Base-by-base conservation (phyloP, 2,888 invertebrate genomes). In the Torymus aiolomorphi region DNA sequence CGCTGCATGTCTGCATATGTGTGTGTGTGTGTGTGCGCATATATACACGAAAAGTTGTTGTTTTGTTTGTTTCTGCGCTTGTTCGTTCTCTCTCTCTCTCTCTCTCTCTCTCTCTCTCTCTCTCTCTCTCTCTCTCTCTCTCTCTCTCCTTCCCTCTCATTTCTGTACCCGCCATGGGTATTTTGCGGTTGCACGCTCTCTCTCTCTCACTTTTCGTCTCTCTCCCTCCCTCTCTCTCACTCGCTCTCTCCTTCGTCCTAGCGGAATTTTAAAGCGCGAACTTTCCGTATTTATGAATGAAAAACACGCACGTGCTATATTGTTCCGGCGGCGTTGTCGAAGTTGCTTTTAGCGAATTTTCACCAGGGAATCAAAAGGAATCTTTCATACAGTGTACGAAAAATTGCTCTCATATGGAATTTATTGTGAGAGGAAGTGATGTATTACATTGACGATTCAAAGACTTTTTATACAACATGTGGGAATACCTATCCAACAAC, bases 271-370 rank as follows among this genome's bases (percentile, higher is more conserved):
- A 24, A 62, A 62, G 31, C 12, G 16, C 11, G 31, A 62, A 31
- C 62, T 31, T 62, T 62, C 31, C n/a, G 31, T 62, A 62, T 62
- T 42, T 42, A 42, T 42, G 42, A 42, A 42, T 42, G 42, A 42
- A 42, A 42, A 42, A 42, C 42, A 42, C 42, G 42, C 42, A 42
- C 42, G 8, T 10, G 42, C 42, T 42, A 42, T 42, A 42, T 42
- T 42, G 42, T 42, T 42, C 42, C 42, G 42, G 42, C 8, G 42
- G 42, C 8, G 42, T 42, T 42, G 42, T 42, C 42, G 42, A 42
- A 42, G 42, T 42, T 42, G 8, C 42, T 42, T 42, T 42, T 42
- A 42, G 42, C 42, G 42, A 42, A 42, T 42, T 42, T 42, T 31
- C 24, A 3, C 24, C n/a, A n/a, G 31, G 5, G 14, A 14, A 31